phyloP scores from a whole-genome alignment of 2,113 vertebrate genomes.

The Ailurus styani region DNA sequence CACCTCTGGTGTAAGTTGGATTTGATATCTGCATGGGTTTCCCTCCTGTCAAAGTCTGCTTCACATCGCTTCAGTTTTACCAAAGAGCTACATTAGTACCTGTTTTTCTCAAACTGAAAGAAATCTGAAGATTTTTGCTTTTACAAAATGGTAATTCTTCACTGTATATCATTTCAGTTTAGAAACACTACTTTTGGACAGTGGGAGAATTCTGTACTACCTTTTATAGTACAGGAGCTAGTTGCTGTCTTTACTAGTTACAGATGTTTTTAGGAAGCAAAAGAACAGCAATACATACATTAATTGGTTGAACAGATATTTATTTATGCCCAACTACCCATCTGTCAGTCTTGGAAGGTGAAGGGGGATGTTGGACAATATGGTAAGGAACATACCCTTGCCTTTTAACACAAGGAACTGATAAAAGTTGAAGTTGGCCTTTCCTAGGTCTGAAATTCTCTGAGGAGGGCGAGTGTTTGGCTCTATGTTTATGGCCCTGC shows the following conservation, averaged over 20 bases:
- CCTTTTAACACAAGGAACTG: neutral
- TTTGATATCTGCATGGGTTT: neutral
- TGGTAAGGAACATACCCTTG: neutral
- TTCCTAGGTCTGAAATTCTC: neutral
- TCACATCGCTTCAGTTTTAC: neutral
- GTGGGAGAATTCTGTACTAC: neutral
- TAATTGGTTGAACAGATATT: neutral
- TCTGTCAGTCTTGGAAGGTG: neutral
- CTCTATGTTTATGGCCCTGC: neutral
- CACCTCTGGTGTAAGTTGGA: neutral
- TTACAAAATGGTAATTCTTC: neutral
- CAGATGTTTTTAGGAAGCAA: neutral
- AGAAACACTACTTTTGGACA: neutral
- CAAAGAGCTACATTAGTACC: neutral
- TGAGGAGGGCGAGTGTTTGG: neutral
- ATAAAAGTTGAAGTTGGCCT: neutral
- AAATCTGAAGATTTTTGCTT: neutral
- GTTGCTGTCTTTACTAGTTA: neutral
- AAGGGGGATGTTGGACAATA: neutral
- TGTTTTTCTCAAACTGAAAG: neutral
- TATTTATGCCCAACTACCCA: conserved; percentile 35
- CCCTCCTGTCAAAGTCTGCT: neutral
- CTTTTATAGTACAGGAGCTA: neutral
- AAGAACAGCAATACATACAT: neutral
- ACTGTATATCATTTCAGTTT: neutral